A percentile compares a stretch with the other conserved stretches of the same genome.
Conservation (phyloP, 2,888 invertebrate species). For the Drosophila mimica region DNA sequence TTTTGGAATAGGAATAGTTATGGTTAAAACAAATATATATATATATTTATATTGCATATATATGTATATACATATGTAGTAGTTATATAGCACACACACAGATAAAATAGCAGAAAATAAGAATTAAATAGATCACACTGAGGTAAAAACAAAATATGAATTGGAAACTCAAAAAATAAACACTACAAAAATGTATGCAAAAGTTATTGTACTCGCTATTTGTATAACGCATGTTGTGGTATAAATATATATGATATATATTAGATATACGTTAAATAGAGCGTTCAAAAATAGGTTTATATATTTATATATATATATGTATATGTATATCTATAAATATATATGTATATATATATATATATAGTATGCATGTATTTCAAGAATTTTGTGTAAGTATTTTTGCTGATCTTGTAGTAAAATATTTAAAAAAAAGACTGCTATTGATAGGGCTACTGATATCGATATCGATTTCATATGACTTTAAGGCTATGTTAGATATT, state of each 20-base stretch:
- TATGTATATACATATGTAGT: conserved; percentile 8
- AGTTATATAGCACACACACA: conserved; percentile 36
- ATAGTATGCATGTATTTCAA: conserved; percentile 57
- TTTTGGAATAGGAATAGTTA: conserved; percentile 1
- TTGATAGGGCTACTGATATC: conserved; percentile 31
- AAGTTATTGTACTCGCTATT: conserved; percentile 56
- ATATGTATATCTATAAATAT: conserved; percentile 9
- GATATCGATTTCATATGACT: conserved; percentile 31
- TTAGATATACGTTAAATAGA: conserved; percentile 50
- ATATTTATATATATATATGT: conserved; percentile 42
- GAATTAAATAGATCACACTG: conserved; percentile 40
- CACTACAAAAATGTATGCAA: conserved; percentile 78
- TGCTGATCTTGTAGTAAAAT: conserved; percentile 29
- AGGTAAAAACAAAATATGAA: conserved; percentile 43
- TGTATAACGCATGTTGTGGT: conserved; percentile 37
- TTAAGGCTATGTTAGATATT: conserved; percentile 25
- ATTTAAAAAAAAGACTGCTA: conserved; percentile 8
- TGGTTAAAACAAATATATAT: background rate
- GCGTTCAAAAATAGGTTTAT: conserved; percentile 50
- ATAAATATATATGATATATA: conserved; percentile 37
- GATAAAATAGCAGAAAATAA: conserved; percentile 12
- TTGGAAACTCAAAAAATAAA: conserved; percentile 57
- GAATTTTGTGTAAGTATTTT: conserved; percentile 33
- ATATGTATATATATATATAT: conserved; percentile 24
- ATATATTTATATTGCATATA: background rate